A percentile compares a stretch with the other conserved stretches of the same genome.
Conservation (phyloP, 2,888 invertebrate species). For the Spodoptera picta region DNA sequence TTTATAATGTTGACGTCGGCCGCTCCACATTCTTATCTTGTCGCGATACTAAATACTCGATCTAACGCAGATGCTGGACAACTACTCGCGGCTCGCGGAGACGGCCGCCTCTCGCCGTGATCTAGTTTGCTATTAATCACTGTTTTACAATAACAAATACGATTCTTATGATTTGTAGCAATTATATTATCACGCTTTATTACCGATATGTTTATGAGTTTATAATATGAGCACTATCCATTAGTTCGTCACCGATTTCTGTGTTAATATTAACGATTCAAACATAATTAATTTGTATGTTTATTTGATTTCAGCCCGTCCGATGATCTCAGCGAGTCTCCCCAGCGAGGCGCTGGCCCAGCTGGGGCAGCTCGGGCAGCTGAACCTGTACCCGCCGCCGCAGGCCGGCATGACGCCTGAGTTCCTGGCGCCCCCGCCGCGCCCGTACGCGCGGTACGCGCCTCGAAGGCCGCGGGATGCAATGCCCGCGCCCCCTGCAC, state of each 20-base stretch:
- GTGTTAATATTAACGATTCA: slow-evolving; percentile 6
- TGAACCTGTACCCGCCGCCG: slow-evolving; percentile 88
- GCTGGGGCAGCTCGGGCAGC: slow-evolving; percentile 88
- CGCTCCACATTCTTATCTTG: slow-evolving; percentile 86
- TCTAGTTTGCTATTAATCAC: slow-evolving; percentile 43
- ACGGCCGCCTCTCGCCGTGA: slow-evolving; percentile 47
- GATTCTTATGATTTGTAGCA: not conserved
- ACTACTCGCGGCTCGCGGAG: slow-evolving; percentile 43
- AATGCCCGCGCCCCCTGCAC: slow-evolving; percentile 75
- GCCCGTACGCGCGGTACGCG: slow-evolving; percentile 88
- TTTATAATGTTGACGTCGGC: slow-evolving; percentile 85
- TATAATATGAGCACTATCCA: slow-evolving; percentile 12
- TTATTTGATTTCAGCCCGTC: slow-evolving; percentile 79
- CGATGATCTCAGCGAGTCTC: slow-evolving; percentile 91
- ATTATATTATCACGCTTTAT: not conserved
- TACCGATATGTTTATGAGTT: slow-evolving; percentile 4
- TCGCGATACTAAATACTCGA: slow-evolving; percentile 68
- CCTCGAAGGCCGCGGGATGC: slow-evolving; percentile 77
- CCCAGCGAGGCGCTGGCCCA: slow-evolving; percentile 90
- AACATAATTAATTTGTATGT: slow-evolving; percentile 33
- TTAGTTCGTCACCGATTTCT: not conserved
- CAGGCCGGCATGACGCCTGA: slow-evolving; percentile 87
- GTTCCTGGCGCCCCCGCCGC: slow-evolving; percentile 91
- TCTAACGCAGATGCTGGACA: slow-evolving; percentile 74
- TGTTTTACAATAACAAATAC: slow-evolving; percentile 6